Evolutionary conservation across 2,888 invertebrate genomes (phyloP).

Genomic region (Lissocephala sabroskyi): DNA sequence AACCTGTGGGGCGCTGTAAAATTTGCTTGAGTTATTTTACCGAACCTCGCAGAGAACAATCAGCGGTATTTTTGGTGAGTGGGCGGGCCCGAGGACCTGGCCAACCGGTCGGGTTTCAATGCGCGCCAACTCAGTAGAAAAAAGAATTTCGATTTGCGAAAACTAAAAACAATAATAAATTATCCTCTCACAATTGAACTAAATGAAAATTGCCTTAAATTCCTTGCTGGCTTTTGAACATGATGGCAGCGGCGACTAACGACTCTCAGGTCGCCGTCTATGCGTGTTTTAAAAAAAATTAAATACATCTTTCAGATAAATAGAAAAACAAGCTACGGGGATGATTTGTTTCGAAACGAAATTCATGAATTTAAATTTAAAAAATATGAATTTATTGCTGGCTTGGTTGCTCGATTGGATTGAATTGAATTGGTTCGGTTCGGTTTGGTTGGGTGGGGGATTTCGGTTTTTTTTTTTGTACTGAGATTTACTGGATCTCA

Average conservation of each 20-base stretch:
- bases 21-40: slow-evolving; percentile 37
- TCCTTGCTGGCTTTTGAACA: slow-evolving; percentile 1
- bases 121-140: background rate
- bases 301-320: background rate
- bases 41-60: slow-evolving; percentile 13
- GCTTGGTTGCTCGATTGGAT: too few relatives aligned
- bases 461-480: slow-evolving; percentile 4
- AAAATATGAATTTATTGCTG: too few relatives aligned
- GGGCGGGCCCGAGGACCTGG: background rate
- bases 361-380: too few relatives aligned
- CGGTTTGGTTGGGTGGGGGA: background rate
- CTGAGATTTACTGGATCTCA: slow-evolving; percentile 56
- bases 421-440: slow-evolving; percentile 4
- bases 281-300: background rate
- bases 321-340: slow-evolving; percentile 8
- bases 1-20: slow-evolving; percentile 70
- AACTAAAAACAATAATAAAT: slow-evolving; percentile 14
- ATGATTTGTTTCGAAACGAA: too few relatives aligned
- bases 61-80: too few relatives aligned
- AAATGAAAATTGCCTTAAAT: slow-evolving; percentile 25
- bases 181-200: slow-evolving; percentile 51
- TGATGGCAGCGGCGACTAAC: slow-evolving; percentile 16
- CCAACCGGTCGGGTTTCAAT: slow-evolving; percentile 8
- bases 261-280: too few relatives aligned
- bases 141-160: slow-evolving; percentile 11